Evolutionary conservation across 2,113 vertebrate genomes (phyloP).

Genomic region (Gallinago undulata): DNA sequence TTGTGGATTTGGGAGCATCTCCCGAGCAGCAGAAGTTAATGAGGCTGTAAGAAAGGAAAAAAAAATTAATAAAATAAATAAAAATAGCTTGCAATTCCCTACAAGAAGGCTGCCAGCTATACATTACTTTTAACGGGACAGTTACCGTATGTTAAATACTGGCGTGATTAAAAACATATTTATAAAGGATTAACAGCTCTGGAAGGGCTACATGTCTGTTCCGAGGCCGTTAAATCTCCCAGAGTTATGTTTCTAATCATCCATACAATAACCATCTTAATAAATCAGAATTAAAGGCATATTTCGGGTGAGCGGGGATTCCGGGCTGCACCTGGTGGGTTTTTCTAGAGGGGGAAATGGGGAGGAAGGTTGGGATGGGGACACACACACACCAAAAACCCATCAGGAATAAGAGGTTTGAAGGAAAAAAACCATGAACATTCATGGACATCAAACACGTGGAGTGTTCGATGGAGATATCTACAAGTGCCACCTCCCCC

Average conservation of each 20-base stretch:
- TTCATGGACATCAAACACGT: fast-evolving
- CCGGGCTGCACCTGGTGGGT: neutral
- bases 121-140: conserved; percentile 40
- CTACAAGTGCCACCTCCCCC: neutral
- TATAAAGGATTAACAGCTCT: conserved; percentile 69
- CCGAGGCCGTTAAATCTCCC: conserved; percentile 16
- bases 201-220: conserved; percentile 39
- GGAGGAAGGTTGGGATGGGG: too few relatives aligned
- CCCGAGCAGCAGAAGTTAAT: conserved; percentile 32
- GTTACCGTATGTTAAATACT: conserved; percentile 38
- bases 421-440: neutral
- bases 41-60: neutral
- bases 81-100: neutral
- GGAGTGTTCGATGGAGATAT: neutral
- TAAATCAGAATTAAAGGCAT: conserved; percentile 51
- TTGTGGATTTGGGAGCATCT: neutral
- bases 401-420: neutral
- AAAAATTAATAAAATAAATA: neutral
- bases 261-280: conserved; percentile 26
- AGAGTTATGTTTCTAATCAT: conserved; percentile 60
- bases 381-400: neutral
- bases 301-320: conserved; percentile 1
- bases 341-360: neutral
- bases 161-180: conserved; percentile 68
- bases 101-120: neutral